Conservation (phyloP, 92 coral and sea anemone genomes). For the Micromussa lordhowensis region DNA sequence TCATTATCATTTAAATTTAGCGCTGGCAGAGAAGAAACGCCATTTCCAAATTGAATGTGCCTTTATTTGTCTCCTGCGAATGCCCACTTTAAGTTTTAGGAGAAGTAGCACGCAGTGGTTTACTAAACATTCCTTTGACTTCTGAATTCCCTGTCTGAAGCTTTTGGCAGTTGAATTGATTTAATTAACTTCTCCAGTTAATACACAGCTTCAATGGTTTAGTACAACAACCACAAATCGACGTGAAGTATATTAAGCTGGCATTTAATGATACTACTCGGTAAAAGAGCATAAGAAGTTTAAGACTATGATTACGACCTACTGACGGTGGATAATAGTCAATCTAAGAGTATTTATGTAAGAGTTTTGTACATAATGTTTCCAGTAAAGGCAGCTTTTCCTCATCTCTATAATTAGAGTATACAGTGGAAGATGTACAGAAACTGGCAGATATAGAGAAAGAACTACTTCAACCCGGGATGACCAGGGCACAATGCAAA, state of each 20-base stretch:
- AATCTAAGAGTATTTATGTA: background rate
- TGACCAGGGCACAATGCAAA: slow-evolving; percentile 3
- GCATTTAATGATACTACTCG: too few relatives aligned
- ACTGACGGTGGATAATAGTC: background rate
- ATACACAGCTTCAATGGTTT: background rate
- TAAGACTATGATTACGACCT: background rate
- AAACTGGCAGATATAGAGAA: background rate
- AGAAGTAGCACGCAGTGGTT: too few relatives aligned
- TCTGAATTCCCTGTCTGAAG: background rate
- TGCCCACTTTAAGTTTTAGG: too few relatives aligned
- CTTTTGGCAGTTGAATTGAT: background rate
- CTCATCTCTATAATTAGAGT: background rate
- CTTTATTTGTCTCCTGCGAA: too few relatives aligned
- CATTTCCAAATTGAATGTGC: too few relatives aligned
- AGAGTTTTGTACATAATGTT: background rate
- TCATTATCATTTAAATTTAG: background rate
- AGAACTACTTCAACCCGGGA: background rate
- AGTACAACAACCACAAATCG: background rate
- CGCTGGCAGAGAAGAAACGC: background rate
- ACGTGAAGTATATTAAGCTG: too few relatives aligned
- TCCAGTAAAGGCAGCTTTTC: background rate
- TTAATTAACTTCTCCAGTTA: too few relatives aligned
- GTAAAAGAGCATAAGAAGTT: too few relatives aligned
- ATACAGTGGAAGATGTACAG: background rate
- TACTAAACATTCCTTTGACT: background rate